Conservation (phyloP, 37 sponge, comb jelly and placozoan species). For the Corticium candelabrum region DNA sequence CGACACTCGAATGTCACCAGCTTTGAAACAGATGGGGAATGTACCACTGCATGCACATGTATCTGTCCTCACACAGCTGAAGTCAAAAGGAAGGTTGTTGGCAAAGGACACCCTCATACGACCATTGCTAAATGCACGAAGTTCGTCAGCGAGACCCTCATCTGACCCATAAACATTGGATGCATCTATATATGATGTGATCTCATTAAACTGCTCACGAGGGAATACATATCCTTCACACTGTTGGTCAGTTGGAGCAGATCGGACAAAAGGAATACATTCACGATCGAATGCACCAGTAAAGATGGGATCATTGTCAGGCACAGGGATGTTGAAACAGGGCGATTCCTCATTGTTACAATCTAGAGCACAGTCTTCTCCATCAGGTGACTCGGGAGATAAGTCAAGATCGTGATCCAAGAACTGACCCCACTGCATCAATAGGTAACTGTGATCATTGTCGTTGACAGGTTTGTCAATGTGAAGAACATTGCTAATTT, state of each 20-base stretch:
- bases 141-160: not conserved
- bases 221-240: not conserved
- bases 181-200: not conserved
- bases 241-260: not conserved
- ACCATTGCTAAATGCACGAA: not conserved
- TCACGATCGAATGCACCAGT: not conserved
- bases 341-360: not conserved
- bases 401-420: not conserved
- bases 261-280: not conserved
- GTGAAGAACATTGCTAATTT: not conserved
- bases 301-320: not conserved
- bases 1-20: not conserved
- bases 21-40: not conserved
- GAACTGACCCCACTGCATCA: not conserved
- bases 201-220: not conserved
- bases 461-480: not conserved
- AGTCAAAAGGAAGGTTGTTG: not conserved
- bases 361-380: not conserved
- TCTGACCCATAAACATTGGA: not conserved
- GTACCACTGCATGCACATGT: not conserved
- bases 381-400: not conserved
- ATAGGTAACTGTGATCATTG: not conserved
- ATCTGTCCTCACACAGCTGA: not conserved
- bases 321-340: conserved; percentile 1
- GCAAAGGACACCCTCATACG: not conserved